Evolutionary conservation across 2,113 vertebrate genomes (phyloP).

Genomic region (Rousettus leschenaultii): DNA sequence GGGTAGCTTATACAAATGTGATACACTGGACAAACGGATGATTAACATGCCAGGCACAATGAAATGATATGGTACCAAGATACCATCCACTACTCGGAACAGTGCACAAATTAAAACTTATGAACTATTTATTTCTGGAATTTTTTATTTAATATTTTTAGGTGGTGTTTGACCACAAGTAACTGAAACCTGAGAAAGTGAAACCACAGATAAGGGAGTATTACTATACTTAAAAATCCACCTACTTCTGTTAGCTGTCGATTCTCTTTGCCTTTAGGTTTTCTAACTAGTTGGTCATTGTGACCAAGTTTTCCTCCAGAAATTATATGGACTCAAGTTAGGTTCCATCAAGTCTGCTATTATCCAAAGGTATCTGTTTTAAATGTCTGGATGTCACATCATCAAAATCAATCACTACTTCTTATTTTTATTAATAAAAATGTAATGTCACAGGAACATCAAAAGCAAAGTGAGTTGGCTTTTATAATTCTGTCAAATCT

Average conservation of each 20-base stretch:
- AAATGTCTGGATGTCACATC: slow-evolving; percentile 24
- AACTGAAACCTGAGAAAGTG: neutral
- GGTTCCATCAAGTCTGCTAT: neutral
- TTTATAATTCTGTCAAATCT: slow-evolving; percentile 44
- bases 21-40: neutral
- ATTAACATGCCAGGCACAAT: neutral
- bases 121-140: neutral
- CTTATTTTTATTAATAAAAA: slow-evolving; percentile 18
- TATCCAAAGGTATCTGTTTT: slow-evolving; percentile 45
- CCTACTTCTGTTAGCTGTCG: neutral
- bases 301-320: neutral
- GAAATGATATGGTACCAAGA: neutral
- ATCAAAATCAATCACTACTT: neutral
- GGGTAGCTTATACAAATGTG: neutral
- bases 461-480: neutral
- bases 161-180: neutral
- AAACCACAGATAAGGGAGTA: neutral
- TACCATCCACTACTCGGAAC: neutral
- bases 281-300: neutral
- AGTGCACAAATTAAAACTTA: neutral
- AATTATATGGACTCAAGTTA: neutral
- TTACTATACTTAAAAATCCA: neutral
- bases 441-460: neutral
- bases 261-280: neutral
- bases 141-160: neutral